Conservation (phyloP, 2,888 invertebrate species). For the Pachymerium ferrugineum region DNA sequence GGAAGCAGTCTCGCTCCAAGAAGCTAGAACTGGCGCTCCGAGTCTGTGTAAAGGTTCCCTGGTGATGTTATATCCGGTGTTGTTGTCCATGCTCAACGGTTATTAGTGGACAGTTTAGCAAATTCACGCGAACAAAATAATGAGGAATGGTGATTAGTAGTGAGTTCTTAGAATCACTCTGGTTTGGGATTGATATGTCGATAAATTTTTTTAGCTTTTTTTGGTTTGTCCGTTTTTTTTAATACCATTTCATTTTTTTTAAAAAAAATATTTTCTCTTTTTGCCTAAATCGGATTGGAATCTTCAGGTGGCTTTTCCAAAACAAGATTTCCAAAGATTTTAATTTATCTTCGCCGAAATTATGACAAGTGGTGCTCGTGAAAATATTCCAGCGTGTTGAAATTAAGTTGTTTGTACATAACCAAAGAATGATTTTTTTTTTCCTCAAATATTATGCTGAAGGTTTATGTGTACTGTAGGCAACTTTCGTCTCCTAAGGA, state of each 20-base stretch:
- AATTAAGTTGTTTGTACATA: not conserved
- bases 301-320: not conserved
- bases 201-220: not conserved
- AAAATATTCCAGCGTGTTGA: conserved; percentile 9
- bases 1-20: not conserved
- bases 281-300: not conserved
- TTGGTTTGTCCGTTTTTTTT: not conserved
- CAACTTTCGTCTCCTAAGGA: too few species aligned
- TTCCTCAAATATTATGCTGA: not conserved
- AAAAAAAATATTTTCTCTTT: not conserved
- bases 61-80: not conserved
- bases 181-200: not conserved
- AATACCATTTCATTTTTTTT: not conserved
- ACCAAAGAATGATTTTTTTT: not conserved
- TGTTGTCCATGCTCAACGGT: conserved; percentile 9
- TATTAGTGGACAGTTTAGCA: not conserved
- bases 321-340: conserved; percentile 9
- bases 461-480: not conserved
- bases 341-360: not conserved
- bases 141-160: not conserved
- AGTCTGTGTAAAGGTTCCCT: not conserved
- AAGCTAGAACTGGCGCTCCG: not conserved
- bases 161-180: conserved; percentile 6
- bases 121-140: conserved; percentile 1
- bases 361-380: not conserved